A percentile compares a stretch with the other conserved stretches of the same genome.
These are phyloP conservation scores for Drosophila triauraria DNA, from an alignment of 1,140 invertebrate species.

Conservation along the genomic window DNA sequence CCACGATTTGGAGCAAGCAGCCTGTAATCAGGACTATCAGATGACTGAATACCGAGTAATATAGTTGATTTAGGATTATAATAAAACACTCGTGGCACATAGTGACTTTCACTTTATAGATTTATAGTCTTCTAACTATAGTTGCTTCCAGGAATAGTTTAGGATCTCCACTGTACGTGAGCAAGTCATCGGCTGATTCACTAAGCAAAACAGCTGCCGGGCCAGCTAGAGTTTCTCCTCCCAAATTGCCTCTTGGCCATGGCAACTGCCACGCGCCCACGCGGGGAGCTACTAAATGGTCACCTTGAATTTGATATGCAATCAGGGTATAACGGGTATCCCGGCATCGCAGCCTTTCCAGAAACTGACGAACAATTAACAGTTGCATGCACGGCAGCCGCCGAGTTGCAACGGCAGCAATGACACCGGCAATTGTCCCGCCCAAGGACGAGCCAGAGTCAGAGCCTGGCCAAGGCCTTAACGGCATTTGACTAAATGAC, in stretches of 20 bases:
- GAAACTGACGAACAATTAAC: slow-evolving; percentile 69
- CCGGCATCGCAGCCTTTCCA: slow-evolving; percentile 32
- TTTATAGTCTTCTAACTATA: slow-evolving; percentile 12
- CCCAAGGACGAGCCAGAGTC: slow-evolving; percentile 50
- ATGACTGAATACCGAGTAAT: slow-evolving; percentile 18
- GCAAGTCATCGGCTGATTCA: not conserved
- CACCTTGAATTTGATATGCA: slow-evolving; percentile 69
- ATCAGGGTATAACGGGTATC: slow-evolving; percentile 15
- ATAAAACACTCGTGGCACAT: slow-evolving; percentile 6
- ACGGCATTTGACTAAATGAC: slow-evolving; percentile 34
- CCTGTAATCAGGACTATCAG: slow-evolving; percentile 26
- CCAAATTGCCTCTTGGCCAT: slow-evolving; percentile 35
- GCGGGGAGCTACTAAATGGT: slow-evolving; percentile 28
- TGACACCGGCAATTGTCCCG: slow-evolving; percentile 27
- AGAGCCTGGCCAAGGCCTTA: slow-evolving; percentile 44
- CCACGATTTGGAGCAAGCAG: slow-evolving; percentile 3
- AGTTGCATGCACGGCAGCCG: slow-evolving; percentile 52
- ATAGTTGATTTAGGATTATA: slow-evolving; percentile 39
- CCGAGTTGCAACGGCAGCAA: slow-evolving; percentile 12
- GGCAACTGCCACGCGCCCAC: slow-evolving; percentile 68
- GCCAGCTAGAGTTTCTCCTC: slow-evolving; percentile 17
- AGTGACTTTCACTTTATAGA: slow-evolving; percentile 30
- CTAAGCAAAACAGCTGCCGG: slow-evolving; percentile 45
- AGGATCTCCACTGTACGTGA: slow-evolving; percentile 7
- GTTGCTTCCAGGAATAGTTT: not conserved